phyloP scores from a whole-genome alignment of 1,140 invertebrate species.

The Cylas formicarius region DNA sequence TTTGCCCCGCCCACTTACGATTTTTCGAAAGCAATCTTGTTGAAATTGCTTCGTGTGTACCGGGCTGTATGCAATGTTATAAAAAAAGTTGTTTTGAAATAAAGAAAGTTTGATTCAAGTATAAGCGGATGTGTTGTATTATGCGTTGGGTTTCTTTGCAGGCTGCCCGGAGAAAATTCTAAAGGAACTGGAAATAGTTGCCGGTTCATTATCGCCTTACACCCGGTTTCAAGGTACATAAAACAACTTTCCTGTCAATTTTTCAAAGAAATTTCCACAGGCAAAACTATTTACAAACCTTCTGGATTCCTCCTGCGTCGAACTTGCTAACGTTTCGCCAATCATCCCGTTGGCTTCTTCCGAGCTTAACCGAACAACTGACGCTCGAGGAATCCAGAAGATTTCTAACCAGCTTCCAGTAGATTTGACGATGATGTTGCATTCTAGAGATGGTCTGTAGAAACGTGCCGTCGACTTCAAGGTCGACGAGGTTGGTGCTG shows the following conservation, averaged over 20 bases:
- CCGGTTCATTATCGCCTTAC: conserved; percentile 7
- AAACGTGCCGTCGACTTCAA: conserved; percentile 15
- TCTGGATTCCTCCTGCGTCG: conserved; percentile 11
- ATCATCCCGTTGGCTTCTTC: conserved; percentile 7
- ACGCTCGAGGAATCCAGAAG: no score
- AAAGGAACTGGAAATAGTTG: conserved; percentile 9
- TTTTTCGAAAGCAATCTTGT: no score
- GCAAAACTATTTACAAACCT: conserved; percentile 4
- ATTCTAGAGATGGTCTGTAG: conserved; percentile 6
- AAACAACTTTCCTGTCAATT: not conserved
- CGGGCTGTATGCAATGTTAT: no score
- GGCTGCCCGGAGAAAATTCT: conserved; percentile 10
- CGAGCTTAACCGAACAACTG: no score
- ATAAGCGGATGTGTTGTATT: not conserved
- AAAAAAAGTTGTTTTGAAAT: no score
- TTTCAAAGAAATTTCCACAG: not conserved
- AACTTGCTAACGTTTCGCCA: conserved; percentile 1
- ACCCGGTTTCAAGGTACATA: conserved; percentile 10
- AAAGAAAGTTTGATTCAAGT: not conserved
- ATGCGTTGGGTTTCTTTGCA: conserved; percentile 8
- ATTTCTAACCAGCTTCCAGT: conserved; percentile 4
- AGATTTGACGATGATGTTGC: not conserved
- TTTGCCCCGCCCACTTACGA: no score
- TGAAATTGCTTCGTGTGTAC: no score
- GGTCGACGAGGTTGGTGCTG: conserved; percentile 23